phyloP scores from a whole-genome alignment of 1,140 invertebrate genomes.

The Phenacoccus solenopsis region DNA sequence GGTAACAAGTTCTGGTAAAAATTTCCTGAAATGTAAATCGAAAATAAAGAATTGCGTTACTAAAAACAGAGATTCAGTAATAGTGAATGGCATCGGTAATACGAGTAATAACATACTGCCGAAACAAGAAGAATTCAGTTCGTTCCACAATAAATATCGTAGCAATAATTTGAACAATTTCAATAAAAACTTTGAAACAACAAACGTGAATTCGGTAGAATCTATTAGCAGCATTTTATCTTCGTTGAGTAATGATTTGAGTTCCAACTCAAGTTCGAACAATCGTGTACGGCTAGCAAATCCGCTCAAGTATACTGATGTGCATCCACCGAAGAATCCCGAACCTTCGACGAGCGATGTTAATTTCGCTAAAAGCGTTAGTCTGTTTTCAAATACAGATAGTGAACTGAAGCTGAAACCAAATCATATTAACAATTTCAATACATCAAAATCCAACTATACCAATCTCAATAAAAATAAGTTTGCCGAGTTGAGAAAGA shows the following conservation, averaged over 20 bases:
- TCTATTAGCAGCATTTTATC: not conserved
- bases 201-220: not conserved
- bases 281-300: not conserved
- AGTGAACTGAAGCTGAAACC: not conserved
- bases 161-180: not conserved
- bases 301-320: not conserved
- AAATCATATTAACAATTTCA: not conserved
- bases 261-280: not conserved
- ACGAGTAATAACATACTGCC: not conserved
- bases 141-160: not conserved
- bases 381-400: not conserved
- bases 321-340: not conserved
- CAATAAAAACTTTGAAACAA: not conserved
- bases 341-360: not conserved
- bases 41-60: not conserved
- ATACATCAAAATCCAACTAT: not conserved
- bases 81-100: not conserved
- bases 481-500: not conserved
- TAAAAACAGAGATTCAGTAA: not conserved
- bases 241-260: not conserved
- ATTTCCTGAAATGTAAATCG: not conserved
- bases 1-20: not conserved
- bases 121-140: not conserved
- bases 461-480: not conserved
- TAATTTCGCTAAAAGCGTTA: not conserved